Percentiles rank a stretch among this genome's conserved stretches.
Conservation (phyloP, 1,140 invertebrate species). For the Drosophila lacteicornis region DNA sequence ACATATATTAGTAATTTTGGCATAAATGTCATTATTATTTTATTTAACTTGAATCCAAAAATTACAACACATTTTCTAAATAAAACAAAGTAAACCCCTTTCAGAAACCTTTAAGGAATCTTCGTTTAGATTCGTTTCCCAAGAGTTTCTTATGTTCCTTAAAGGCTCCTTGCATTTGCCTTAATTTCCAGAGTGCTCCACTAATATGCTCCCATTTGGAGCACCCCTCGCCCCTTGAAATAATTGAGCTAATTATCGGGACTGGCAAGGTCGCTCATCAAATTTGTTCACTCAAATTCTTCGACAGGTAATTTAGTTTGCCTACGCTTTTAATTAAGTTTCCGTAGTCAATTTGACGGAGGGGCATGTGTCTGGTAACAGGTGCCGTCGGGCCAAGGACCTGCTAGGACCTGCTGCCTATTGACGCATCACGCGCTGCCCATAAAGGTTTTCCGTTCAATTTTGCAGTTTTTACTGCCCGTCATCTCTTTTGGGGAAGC, state of each 20-base stretch:
- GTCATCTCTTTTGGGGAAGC: slow-evolving; percentile 32
- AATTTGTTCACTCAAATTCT: slow-evolving; percentile 52
- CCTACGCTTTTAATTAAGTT: slow-evolving; percentile 58
- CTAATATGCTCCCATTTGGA: slow-evolving; percentile 20
- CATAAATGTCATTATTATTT: neutral
- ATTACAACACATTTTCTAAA: neutral
- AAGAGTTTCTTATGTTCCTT: neutral
- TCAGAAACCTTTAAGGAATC: neutral
- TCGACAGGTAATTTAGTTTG: slow-evolving; percentile 58
- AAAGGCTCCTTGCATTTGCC: neutral
- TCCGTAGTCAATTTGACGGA: slow-evolving; percentile 19
- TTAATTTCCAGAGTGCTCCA: slow-evolving; percentile 14
- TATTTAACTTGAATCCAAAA: neutral
- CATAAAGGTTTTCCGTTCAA: slow-evolving; percentile 49
- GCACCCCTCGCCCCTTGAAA: slow-evolving; percentile 1
- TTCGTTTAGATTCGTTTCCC: neutral
- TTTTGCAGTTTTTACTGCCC: slow-evolving; percentile 49
- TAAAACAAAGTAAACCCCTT: neutral
- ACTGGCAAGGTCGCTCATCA: slow-evolving; percentile 35
- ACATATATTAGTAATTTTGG: neutral
- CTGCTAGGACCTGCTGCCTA: slow-evolving; percentile 18
- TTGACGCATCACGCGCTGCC: slow-evolving; percentile 33
- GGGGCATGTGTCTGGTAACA: slow-evolving; percentile 31
- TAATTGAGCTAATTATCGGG: slow-evolving; percentile 44
- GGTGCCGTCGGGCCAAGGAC: slow-evolving; percentile 4